These are phyloP conservation scores for Oreochromis spilurus DNA, from an alignment of 2,113 vertebrate species.

Conservation along the genomic window DNA sequence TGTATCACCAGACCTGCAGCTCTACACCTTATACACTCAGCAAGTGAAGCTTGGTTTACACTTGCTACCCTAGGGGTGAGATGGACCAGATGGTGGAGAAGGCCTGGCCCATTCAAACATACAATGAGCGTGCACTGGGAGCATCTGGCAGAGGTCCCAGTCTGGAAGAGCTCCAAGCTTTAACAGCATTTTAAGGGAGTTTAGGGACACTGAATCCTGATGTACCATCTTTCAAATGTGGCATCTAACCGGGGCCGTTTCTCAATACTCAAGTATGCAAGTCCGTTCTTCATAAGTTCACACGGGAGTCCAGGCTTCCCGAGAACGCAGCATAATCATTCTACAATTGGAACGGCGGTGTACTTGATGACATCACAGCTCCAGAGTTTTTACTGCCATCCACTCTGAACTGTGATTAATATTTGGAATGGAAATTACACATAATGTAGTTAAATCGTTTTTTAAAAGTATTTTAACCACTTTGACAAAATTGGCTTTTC, in stretches of 20 bases:
- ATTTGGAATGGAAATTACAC: not conserved
- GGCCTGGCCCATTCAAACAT: not conserved
- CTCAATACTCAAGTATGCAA: not conserved
- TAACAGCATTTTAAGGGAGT: not conserved
- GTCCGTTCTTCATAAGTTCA: not conserved
- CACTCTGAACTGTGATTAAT: not conserved
- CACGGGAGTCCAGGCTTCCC: not conserved
- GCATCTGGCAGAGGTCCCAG: not conserved
- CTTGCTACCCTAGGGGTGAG: not conserved
- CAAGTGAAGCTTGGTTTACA: not conserved
- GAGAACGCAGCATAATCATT: not conserved
- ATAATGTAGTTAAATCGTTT: not conserved
- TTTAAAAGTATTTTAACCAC: not conserved
- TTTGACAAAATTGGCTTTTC: not conserved
- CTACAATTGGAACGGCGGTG: not conserved
- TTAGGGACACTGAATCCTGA: not conserved
- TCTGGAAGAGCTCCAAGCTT: not conserved
- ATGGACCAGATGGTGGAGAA: not conserved
- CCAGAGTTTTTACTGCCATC: not conserved
- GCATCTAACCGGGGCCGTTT: not conserved
- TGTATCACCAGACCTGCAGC: not conserved
- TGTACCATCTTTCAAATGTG: not conserved
- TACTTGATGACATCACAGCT: not conserved
- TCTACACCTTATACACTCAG: not conserved
- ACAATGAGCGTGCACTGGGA: not conserved